Evolutionary conservation across 2,888 invertebrate genomes (phyloP).

Genomic region (Cylloceria caligata): DNA sequence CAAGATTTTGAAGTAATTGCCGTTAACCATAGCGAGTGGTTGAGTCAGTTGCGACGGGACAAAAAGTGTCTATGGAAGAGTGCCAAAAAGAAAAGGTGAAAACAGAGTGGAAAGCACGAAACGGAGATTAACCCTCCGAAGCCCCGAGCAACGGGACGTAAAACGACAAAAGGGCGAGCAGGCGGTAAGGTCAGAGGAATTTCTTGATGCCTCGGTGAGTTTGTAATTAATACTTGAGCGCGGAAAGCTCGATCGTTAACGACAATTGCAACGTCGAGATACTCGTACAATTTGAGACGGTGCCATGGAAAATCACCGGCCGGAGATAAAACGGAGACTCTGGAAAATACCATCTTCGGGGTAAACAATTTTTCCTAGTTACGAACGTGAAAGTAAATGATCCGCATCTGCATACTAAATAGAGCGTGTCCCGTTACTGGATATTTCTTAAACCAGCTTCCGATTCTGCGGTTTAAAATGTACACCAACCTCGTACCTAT

Average conservation of each 20-base stretch:
- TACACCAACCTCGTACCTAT: slow-evolving; percentile 25
- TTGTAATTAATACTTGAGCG: slow-evolving; percentile 64
- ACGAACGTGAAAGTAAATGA: not conserved
- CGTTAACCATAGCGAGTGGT: slow-evolving; percentile 60
- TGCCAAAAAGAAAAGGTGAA: slow-evolving; percentile 66
- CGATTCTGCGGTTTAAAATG: slow-evolving; percentile 27
- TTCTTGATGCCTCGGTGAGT: slow-evolving; percentile 63
- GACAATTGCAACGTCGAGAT: slow-evolving; percentile 61
- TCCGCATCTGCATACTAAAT: slow-evolving; percentile 33
- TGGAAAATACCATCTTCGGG: slow-evolving; percentile 10
- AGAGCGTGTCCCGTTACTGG: slow-evolving; percentile 11
- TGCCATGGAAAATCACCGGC: slow-evolving; percentile 1
- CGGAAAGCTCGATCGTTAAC: slow-evolving; percentile 60
- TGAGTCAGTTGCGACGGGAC: slow-evolving; percentile 34
- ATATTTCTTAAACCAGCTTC: slow-evolving; percentile 1
- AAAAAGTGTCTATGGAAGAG: slow-evolving; percentile 58
- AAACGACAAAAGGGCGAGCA: slow-evolving; percentile 41
- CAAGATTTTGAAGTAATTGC: slow-evolving; percentile 64
- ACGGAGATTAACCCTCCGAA: slow-evolving; percentile 65
- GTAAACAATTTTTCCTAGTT: slow-evolving; percentile 37
- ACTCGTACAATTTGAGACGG: slow-evolving; percentile 56
- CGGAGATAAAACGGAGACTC: not conserved
- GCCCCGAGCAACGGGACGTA: slow-evolving; percentile 46
- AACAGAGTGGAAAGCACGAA: slow-evolving; percentile 66
- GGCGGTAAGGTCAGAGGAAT: slow-evolving; percentile 33